Evolutionary conservation across 2,113 vertebrate genomes (phyloP), one percentile per base, ranked within the genome.

Genomic region (Fulica atra): DNA sequence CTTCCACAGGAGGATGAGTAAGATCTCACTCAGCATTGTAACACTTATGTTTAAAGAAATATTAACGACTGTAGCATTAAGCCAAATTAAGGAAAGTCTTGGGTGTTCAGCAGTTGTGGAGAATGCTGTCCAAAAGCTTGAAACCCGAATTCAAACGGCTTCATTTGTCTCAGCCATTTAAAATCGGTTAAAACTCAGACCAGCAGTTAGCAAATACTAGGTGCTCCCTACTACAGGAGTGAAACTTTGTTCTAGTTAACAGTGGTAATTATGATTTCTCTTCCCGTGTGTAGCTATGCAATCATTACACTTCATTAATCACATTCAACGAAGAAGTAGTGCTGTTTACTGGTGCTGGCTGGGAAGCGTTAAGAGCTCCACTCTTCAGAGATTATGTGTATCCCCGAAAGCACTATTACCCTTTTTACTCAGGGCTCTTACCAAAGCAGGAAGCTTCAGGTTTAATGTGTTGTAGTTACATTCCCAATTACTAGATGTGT

Each of bases 241-340:
- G 26, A 86, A 82, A 90, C 25, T 59, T 70, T 60, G 53, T 57
- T 87, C 11, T 38, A 65, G 61, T 50, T 89, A 69, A 77, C 54
- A 24, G 18, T 35, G 23, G 28, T 83, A 81, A 89, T 89, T 91
- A 76, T 33, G 72, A 68, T 63, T 72, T 28, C 36, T 95, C 42
- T 93, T 97, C 84, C 0, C 0, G 50, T 76, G 57, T 50, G 69
- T 78, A 83, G 73, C 88, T 70, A 59, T 83, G 60, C 72, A 94
- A 78, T 94, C 65, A 91, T 91, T 91, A 63, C 95, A 82, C 86
- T 92, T 84, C 78, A 65, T 85, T 95, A 91, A 84, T 92, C 86
- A 31, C 91, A 65, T 65, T 90, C 78, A 91, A 16, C 82, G 76
- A 56, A 66, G n/a, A 72, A 50, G 50, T 57, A 81, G 25, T 54